Base-by-base conservation (phyloP, 2,888 invertebrate genomes). In the Ganaspis brasiliensis region DNA sequence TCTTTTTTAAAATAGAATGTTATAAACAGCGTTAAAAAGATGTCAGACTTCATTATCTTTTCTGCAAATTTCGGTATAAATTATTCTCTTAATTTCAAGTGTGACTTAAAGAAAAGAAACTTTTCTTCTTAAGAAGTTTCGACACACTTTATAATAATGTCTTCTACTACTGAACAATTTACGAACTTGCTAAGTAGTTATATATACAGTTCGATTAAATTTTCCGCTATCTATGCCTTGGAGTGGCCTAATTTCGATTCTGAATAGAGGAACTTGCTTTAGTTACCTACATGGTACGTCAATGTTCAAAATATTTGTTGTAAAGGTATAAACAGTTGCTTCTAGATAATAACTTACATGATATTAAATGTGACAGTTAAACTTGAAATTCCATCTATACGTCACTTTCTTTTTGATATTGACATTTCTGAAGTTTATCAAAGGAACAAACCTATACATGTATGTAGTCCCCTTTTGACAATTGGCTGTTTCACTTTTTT, bases 151-250 rank as follows among this genome's bases (percentile, higher is more conserved):
- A 16, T 52, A 52, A 52, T 52, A 52, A 52, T 52, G 9, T 52
- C 19, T 19, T 52, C 2, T 52, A 52, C 19, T n/a, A 52, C 16
- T 52, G 9, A 63, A 63, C 63, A 49, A 10, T 45, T 67, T 67
- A 45, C 24, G 26, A 67, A 49, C 45, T 14, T 67, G 10, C 3
- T 5, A 49, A n/a, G 26, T 45, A 26, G 24, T 67, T 67, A 16
- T 26, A 67, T 45, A 67, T 45, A 10, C 26, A 67, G 45, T 67
- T 67, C n/a, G 45, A 67, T 67, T 67, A 24, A 26, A 45, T 45
- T 67, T n/a, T 24, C 63, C 10, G 4, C 24, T 45, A 45, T 45
- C 63, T 67, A 45, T 67, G 21, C 21, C 45, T 40, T 37, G 12
- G 63, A 24, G 37, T 63, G 63, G 5, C 24, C 45, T 24, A 45